Percentiles rank a stretch among this genome's conserved stretches.
Evolutionary conservation across 1,140 invertebrate species (phyloP).

Genomic region (Zelostemma sp.): DNA sequence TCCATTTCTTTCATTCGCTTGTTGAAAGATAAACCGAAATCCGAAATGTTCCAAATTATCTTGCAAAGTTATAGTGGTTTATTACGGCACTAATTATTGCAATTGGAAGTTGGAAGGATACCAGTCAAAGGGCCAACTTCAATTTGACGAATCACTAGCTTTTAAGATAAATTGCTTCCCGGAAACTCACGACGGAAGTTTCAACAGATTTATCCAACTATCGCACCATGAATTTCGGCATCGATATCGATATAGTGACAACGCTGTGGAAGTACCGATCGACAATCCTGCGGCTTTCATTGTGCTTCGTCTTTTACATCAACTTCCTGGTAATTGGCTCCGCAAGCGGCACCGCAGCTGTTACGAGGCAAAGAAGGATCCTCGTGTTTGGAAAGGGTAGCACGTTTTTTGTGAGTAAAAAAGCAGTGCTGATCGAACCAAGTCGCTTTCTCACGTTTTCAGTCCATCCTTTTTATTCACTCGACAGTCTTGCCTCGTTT

Average conservation of each 20-base stretch:
- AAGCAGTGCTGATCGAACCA: not conserved
- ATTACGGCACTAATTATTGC: slow-evolving; percentile 44
- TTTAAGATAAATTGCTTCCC: slow-evolving; percentile 37
- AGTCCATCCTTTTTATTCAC: slow-evolving; percentile 15
- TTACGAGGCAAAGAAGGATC: slow-evolving; percentile 45
- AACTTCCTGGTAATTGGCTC: slow-evolving; percentile 25
- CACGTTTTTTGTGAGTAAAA: slow-evolving; percentile 65
- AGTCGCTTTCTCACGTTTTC: not conserved
- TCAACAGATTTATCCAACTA: slow-evolving; percentile 33
- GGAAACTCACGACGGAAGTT: slow-evolving; percentile 18
- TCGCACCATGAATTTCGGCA: slow-evolving; percentile 8
- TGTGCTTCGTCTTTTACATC: slow-evolving; percentile 42
- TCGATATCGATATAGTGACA: slow-evolving; percentile 13
- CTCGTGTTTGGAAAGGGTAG: slow-evolving; percentile 62
- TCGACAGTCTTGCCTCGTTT: slow-evolving; percentile 20
- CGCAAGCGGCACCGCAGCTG: slow-evolving; percentile 8
- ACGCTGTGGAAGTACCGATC: not conserved
- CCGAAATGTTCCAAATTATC: slow-evolving; percentile 14
- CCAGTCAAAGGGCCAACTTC: slow-evolving; percentile 6
- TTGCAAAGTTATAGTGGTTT: slow-evolving; percentile 41
- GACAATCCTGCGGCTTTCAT: slow-evolving; percentile 42
- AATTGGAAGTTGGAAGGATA: slow-evolving; percentile 23
- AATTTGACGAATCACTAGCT: slow-evolving; percentile 2
- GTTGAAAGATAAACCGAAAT: not conserved
- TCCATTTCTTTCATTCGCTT: not conserved